Evolutionary conservation across 2,113 vertebrate species (phyloP).

Genomic region (Tachycineta bicolor): DNA sequence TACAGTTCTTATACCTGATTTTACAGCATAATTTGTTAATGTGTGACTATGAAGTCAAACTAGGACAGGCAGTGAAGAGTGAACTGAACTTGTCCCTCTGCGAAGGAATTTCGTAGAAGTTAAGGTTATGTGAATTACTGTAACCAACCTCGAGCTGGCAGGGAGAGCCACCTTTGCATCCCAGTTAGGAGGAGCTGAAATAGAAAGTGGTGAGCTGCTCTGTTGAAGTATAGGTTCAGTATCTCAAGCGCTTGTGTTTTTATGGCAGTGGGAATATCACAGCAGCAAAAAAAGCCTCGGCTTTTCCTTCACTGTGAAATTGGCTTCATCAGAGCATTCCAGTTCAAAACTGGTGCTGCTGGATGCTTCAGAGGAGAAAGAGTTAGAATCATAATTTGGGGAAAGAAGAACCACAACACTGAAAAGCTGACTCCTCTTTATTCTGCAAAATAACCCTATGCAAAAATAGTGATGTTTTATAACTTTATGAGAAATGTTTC

Average conservation of each 20-base stretch:
- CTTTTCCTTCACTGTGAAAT: not conserved
- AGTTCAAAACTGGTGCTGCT: not conserved
- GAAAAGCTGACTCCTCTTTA: not conserved
- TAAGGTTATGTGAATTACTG: not conserved
- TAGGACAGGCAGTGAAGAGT: not conserved
- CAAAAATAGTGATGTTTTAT: not conserved
- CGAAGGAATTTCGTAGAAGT: not conserved
- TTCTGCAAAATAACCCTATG: not conserved
- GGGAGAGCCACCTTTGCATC: not conserved
- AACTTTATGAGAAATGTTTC: not conserved
- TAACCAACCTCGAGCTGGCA: not conserved
- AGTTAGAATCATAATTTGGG: not conserved
- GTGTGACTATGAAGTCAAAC: conserved; percentile 14
- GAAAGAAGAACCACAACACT: not conserved
- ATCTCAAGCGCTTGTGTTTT: not conserved
- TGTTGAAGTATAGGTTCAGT: not conserved
- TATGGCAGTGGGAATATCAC: not conserved
- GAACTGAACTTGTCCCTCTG: not conserved
- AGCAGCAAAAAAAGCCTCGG: not conserved
- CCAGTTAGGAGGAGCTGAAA: not conserved
- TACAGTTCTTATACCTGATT: not conserved
- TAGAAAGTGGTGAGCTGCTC: not conserved
- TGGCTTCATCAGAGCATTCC: not conserved
- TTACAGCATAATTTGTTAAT: conserved; percentile 2
- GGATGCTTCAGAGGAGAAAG: not conserved